phyloP scores from a whole-genome alignment of 2,113 vertebrate genomes.

The Hymenochirus boettgeri region DNA sequence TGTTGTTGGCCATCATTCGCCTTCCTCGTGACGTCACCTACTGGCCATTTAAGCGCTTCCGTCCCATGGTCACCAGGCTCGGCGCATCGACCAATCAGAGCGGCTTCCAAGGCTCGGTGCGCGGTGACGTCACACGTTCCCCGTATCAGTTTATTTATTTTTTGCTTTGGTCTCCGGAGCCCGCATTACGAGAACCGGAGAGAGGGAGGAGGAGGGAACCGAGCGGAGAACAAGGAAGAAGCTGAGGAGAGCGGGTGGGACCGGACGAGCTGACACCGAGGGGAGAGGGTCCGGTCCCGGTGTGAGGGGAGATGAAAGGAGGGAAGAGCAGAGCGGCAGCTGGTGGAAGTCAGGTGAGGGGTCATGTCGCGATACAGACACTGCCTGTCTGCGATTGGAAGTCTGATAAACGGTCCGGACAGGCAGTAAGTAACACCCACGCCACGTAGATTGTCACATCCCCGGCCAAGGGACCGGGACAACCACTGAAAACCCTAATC shows the following conservation, averaged over 20 bases:
- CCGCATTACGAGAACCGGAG: constrained; percentile 59
- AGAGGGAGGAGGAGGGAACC: constrained; percentile 31
- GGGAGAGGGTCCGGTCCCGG: constrained; percentile 33
- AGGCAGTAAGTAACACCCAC: background rate
- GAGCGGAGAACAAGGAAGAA: constrained; percentile 30
- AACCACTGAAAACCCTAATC: no score
- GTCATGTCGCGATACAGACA: background rate
- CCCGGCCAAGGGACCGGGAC: background rate
- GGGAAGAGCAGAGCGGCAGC: constrained; percentile 2
- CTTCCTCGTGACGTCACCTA: constrained; percentile 30
- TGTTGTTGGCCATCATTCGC: constrained; percentile 6
- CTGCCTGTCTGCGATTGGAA: no score
- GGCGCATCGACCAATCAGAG: constrained; percentile 50
- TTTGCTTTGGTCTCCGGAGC: constrained; percentile 60
- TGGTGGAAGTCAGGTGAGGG: constrained; percentile 38
- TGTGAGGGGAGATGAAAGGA: constrained; percentile 18
- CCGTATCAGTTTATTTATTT: constrained; percentile 60
- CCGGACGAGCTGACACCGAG: constrained; percentile 40
- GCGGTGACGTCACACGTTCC: constrained; percentile 57
- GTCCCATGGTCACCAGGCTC: constrained; percentile 49
- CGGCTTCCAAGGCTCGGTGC: constrained; percentile 39
- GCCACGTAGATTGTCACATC: constrained; percentile 10
- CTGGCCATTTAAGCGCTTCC: constrained; percentile 50
- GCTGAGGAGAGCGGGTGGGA: constrained; percentile 24
- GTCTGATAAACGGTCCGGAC: no score